Base-by-base conservation (phyloP, 1,140 invertebrate species). In the Atta texana region DNA sequence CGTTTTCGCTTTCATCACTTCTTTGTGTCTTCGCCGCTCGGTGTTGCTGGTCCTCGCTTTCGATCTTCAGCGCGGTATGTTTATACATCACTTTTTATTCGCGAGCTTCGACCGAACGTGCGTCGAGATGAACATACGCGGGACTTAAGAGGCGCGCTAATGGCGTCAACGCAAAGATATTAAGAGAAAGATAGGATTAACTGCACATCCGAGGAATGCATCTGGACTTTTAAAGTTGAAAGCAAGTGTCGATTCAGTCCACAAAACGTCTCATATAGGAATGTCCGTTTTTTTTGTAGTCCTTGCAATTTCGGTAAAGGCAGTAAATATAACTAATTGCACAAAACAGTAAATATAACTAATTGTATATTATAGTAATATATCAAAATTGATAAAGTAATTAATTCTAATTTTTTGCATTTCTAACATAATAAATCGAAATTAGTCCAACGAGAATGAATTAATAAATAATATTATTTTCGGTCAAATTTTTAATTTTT, bases 101-200 rank as follows among this genome's bases (percentile, higher is more conserved):
- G 91, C 91, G 86, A 86, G 77, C 80, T 91, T 92, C 72, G 57
- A 51, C 18, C 78, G 61, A 87, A 76, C 76, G 86, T 81, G 69
- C 87, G 78, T 76, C 86, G 85, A 88, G 85, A 90, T 63, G 63
- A 75, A 92, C 77, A 71, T 68, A 64, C 57, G 49, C 71, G 76
- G 68, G 63, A 59, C 87, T 92, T 89, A 90, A 92, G 82, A 91
- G 87, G 81, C 76, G 86, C 88, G 88, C 89, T 93, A 93, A 92
- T 93, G 90, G 92, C 91, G 91, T 93, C 90, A 92, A 90, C 76
- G 88, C 77, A 39, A 61, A 72, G 77, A 92, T 91, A 92, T 87
- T 86, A 72, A 28, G 66, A 28, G 78, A 87, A 63, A 74, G 78
- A 91, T 88, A 85, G 89, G 53, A 87, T 87, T 85, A 89, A 89